These are phyloP conservation scores for Globia sparganii DNA, from an alignment of 2,888 invertebrate genomes.

Conservation along the genomic window DNA sequence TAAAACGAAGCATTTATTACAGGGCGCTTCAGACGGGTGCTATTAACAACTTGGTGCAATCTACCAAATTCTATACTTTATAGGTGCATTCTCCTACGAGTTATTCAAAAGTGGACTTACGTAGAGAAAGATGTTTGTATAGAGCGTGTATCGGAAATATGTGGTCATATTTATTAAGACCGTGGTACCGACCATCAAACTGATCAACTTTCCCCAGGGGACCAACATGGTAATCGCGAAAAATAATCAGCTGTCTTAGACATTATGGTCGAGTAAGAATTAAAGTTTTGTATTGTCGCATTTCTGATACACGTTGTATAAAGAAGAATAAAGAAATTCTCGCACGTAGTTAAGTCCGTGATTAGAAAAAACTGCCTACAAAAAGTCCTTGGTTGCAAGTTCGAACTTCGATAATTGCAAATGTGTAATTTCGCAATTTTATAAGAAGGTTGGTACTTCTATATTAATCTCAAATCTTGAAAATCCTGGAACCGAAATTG, in stretches of 20 bases:
- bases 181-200: background rate
- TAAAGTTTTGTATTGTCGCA: background rate
- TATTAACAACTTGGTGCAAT: conserved; percentile 35
- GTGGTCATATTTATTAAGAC: background rate
- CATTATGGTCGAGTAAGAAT: background rate
- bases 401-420: background rate
- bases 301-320: background rate
- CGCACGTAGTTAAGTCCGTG: background rate
- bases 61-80: conserved; percentile 20
- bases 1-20: conserved; percentile 31
- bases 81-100: background rate
- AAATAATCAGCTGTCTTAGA: background rate
- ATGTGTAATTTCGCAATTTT: background rate
- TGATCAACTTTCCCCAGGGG: background rate
- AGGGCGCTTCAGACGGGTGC: conserved; percentile 1
- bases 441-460: background rate
- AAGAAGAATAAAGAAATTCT: background rate
- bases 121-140: background rate
- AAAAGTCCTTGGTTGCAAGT: background rate
- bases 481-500: background rate
- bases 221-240: background rate
- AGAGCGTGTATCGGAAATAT: background rate
- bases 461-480: background rate
- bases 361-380: background rate
- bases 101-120: conserved; percentile 3